phyloP scores from a whole-genome alignment of 2,113 vertebrate genomes.

The Tapirus terrestris region DNA sequence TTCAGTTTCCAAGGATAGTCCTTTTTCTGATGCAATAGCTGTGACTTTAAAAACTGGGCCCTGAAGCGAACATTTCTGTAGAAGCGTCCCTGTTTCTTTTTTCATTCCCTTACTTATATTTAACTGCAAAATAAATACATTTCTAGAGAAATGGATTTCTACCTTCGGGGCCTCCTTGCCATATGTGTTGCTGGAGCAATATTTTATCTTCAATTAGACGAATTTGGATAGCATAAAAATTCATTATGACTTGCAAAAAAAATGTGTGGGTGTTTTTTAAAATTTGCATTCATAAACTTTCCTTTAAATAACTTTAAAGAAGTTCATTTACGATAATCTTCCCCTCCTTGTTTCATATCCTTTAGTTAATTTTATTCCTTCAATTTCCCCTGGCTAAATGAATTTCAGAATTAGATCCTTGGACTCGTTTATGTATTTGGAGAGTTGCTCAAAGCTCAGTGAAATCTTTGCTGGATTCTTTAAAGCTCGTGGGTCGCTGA shows the following conservation, averaged over 20 bases:
- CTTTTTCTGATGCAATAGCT: constrained; percentile 1
- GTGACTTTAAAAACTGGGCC: neutral
- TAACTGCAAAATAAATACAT: neutral
- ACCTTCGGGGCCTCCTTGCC: neutral
- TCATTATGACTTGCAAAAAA: constrained; percentile 2
- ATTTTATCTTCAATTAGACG: constrained; percentile 16
- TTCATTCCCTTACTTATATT: neutral
- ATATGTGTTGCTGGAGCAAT: neutral
- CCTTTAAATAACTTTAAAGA: constrained; percentile 41
- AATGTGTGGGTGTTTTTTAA: neutral
- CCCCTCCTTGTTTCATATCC: neutral
- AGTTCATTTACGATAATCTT: neutral
- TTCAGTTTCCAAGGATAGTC: neutral
- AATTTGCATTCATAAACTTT: neutral
- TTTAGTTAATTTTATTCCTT: constrained; percentile 31
- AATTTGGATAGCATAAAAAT: neutral
- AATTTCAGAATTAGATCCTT: constrained; percentile 29
- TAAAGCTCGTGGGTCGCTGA: neutral
- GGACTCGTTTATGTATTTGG: neutral
- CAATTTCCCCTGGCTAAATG: constrained; percentile 45
- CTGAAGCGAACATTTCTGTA: neutral
- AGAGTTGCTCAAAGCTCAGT: neutral
- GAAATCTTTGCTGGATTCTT: constrained; percentile 3
- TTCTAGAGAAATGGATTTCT: constrained; percentile 42
- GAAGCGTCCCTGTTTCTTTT: neutral